Evolutionary conservation across 2,113 vertebrate species (phyloP).

Genomic region (Pygoscelis adeliae): DNA sequence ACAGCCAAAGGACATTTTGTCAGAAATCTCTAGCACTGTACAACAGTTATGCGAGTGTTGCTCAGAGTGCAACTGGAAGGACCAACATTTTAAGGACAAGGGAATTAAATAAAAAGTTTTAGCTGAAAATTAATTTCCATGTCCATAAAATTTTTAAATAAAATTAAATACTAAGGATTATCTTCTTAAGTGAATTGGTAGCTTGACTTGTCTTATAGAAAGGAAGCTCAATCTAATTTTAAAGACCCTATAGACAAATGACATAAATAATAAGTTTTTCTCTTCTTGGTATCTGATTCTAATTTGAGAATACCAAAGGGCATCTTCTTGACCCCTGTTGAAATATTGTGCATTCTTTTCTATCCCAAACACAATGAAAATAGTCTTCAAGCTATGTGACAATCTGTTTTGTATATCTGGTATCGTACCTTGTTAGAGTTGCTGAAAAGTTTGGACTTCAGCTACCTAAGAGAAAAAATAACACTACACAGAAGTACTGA

Average conservation of each 20-base stretch:
- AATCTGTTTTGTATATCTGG: background rate
- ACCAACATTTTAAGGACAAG: background rate
- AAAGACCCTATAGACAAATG: background rate
- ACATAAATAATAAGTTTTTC: background rate
- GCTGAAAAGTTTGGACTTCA: background rate
- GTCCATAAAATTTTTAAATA: background rate
- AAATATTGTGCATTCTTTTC: background rate
- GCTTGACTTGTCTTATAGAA: background rate
- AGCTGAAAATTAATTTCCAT: background rate
- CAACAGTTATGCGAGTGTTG: background rate
- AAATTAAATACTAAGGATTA: background rate
- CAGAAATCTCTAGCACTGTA: background rate
- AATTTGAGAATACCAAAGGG: background rate
- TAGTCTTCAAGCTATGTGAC: background rate
- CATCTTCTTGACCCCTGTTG: background rate
- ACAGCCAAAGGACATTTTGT: background rate
- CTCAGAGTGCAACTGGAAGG: background rate
- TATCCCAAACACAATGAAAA: background rate
- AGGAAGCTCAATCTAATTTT: background rate
- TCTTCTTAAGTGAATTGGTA: background rate
- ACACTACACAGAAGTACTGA: background rate
- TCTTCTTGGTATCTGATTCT: background rate
- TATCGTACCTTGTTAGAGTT: background rate
- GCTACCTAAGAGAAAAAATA: background rate
- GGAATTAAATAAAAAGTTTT: background rate